A percentile compares a stretch with the other conserved stretches of the same genome.
Evolutionary conservation across 2,888 invertebrate species (phyloP).

Genomic region (Heliconius erato): DNA sequence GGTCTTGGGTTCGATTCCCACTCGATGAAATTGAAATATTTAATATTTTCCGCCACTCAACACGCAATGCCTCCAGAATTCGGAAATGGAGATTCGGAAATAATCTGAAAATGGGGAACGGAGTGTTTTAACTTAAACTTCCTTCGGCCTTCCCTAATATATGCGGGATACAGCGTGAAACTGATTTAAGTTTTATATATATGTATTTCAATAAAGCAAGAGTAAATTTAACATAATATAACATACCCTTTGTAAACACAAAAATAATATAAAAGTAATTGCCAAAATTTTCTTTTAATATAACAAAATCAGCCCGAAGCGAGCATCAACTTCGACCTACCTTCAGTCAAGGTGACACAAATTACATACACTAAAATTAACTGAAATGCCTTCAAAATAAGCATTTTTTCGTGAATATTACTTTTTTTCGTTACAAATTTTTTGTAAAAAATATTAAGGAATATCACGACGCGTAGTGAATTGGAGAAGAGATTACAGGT

Average conservation of each 20-base stretch:
- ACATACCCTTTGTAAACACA: background rate
- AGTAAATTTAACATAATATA: background rate
- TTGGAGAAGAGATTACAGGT: background rate
- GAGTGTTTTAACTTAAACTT: too few species aligned
- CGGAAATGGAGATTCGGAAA: too few species aligned
- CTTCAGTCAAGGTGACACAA: constrained; percentile 16
- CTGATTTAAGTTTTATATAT: too few species aligned
- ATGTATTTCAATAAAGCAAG: background rate
- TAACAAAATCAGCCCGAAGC: background rate
- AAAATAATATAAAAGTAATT: background rate
- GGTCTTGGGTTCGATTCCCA: too few species aligned
- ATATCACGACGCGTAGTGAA: constrained; percentile 3
- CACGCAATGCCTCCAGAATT: too few species aligned
- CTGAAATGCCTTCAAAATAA: background rate
- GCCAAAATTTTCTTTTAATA: background rate
- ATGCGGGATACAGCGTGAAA: too few species aligned
- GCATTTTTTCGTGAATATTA: background rate
- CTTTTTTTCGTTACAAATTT: too few species aligned
- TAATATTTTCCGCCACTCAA: too few species aligned
- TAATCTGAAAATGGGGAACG: too few species aligned
- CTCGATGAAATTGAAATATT: too few species aligned
- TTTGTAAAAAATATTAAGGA: background rate
- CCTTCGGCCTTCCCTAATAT: too few species aligned
- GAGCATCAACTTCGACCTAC: background rate
- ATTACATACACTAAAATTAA: background rate